Percentiles rank a stretch among this genome's conserved stretches.
Conservation (phyloP, 2,797 vertebrate species). For the Acanthurus leucopareius region DNA sequence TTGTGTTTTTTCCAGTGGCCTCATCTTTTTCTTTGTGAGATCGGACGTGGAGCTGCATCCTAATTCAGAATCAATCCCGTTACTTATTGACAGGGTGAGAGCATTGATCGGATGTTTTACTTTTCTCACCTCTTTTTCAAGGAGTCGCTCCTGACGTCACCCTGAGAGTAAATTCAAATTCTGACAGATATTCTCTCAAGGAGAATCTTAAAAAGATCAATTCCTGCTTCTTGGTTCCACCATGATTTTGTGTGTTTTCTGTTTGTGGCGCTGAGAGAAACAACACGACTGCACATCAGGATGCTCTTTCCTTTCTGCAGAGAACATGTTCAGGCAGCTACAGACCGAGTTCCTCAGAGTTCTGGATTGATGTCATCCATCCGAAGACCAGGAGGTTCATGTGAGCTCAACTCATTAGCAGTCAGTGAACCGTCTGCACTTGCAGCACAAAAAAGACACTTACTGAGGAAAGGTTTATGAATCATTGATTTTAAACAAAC, state of each 20-base stretch:
- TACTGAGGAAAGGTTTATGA: neutral
- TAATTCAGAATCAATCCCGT: constrained; percentile 73
- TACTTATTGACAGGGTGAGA: constrained; percentile 89
- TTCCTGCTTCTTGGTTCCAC: neutral
- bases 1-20: constrained; percentile 80
- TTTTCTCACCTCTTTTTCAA: neutral
- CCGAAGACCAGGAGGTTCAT: constrained; percentile 81
- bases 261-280: neutral
- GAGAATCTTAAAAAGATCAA: constrained; percentile 1
- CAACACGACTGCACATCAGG: neutral
- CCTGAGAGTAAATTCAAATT: neutral
- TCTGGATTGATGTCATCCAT: constrained; percentile 88
- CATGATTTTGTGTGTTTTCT: neutral
- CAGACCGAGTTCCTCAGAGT: constrained; percentile 57
- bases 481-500: neutral
- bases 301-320: constrained; percentile 44
- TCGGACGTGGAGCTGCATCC: constrained; percentile 82
- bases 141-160: neutral
- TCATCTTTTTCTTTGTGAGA: constrained; percentile 93
- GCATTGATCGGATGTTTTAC: neutral
- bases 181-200: neutral
- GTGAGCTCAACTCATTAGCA: constrained; percentile 82
- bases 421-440: neutral
- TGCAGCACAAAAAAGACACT: neutral
- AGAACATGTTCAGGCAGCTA: constrained; percentile 76